These are phyloP conservation scores for Anhinga anhinga DNA, from an alignment of 2,113 vertebrate species.

Conservation along the genomic window DNA sequence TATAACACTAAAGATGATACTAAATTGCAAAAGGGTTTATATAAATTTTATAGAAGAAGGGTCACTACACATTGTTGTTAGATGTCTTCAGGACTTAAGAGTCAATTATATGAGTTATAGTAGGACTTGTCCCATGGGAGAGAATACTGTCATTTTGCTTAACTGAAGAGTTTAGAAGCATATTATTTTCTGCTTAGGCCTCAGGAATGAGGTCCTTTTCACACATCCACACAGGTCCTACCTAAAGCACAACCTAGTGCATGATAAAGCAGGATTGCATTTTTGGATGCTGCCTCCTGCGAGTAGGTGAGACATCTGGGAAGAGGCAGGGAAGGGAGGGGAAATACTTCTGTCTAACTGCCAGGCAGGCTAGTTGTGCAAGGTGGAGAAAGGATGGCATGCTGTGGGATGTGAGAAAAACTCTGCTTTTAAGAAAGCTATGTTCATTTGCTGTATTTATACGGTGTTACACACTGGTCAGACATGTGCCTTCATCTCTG, in stretches of 20 bases:
- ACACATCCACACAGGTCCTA: accelerated
- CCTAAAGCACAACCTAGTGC: background rate
- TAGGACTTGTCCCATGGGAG: background rate
- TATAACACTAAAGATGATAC: background rate
- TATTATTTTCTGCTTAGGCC: background rate
- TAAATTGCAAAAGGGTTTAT: background rate
- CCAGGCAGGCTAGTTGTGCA: background rate
- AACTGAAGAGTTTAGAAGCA: background rate
- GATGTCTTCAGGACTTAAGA: background rate
- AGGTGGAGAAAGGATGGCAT: background rate
- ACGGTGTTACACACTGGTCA: too few relatives aligned
- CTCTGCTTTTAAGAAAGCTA: background rate
- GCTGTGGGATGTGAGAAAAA: background rate
- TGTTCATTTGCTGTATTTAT: background rate
- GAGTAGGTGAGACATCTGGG: background rate
- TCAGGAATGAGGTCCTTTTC: background rate
- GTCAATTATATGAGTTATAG: background rate
- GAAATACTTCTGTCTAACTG: background rate
- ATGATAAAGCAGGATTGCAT: background rate
- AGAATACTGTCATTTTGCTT: background rate
- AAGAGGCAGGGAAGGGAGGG: background rate
- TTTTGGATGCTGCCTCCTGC: background rate
- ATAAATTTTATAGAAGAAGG: background rate
- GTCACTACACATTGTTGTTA: background rate
- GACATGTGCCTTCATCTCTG: background rate